Conservation (phyloP, 2,888 invertebrate species). For the Nemotelus pantherinus region DNA sequence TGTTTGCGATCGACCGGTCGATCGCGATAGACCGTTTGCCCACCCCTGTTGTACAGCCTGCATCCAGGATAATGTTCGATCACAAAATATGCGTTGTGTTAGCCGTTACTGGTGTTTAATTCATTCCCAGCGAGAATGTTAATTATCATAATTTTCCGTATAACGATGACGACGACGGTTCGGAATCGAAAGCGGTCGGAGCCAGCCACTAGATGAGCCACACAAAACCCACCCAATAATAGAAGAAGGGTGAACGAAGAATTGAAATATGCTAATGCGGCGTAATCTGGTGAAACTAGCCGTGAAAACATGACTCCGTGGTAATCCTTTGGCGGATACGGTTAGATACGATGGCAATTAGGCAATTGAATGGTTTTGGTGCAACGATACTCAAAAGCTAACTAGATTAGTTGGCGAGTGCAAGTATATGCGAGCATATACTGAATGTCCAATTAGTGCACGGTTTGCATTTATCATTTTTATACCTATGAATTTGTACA, state of each 20-base stretch:
- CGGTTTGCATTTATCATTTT: constrained; percentile 7
- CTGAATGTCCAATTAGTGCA: constrained; percentile 9
- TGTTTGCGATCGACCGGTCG: too few species aligned
- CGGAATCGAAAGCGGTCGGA: background rate
- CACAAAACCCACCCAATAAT: too few species aligned
- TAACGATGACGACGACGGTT: background rate
- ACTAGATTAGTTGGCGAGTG: constrained; percentile 12
- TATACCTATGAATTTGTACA: background rate
- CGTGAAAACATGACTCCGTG: background rate
- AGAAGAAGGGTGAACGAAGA: background rate
- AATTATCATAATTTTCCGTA: constrained; percentile 32
- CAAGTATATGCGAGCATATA: too few species aligned
- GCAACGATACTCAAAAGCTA: background rate
- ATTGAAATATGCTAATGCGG: constrained; percentile 30
- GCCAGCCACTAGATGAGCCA: too few species aligned
- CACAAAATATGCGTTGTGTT: background rate
- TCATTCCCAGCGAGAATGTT: background rate
- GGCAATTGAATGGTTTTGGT: background rate
- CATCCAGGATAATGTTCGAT: constrained; percentile 9
- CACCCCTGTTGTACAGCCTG: background rate
- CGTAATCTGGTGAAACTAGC: constrained; percentile 36
- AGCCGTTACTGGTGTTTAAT: background rate
- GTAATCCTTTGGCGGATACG: background rate
- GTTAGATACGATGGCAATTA: constrained; percentile 23
- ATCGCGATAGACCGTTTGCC: background rate